These are phyloP conservation scores for Melanaphis sacchari DNA, from an alignment of 1,140 invertebrate species.

Conservation along the genomic window DNA sequence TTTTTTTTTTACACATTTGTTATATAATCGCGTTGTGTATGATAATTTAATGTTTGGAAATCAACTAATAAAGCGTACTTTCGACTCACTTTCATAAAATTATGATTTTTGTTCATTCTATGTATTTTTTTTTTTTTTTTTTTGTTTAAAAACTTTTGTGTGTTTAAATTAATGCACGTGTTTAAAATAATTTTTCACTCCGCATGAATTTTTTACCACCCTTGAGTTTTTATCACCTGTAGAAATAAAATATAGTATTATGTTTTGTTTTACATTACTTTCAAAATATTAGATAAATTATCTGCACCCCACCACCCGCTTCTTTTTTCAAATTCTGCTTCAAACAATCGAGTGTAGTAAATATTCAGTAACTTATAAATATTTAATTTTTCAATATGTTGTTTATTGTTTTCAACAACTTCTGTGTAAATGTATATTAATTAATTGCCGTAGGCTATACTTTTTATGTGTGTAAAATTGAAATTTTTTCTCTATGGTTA, in stretches of 20 bases:
- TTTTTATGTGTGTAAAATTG: not conserved
- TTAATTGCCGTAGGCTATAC: not conserved
- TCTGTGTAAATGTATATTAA: not conserved
- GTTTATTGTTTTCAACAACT: not conserved
- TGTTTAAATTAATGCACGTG: conserved; percentile 19
- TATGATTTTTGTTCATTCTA: not conserved
- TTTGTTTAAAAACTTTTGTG: not conserved
- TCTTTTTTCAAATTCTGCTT: not conserved
- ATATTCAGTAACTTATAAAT: not conserved
- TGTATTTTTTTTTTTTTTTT: no score
- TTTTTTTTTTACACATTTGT: not conserved
- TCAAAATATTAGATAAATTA: not conserved
- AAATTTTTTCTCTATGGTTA: not conserved
- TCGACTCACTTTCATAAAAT: not conserved
- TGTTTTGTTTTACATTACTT: not conserved
- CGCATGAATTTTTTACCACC: not conserved
- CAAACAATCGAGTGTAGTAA: not conserved
- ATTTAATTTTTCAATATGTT: not conserved
- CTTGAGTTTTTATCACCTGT: not conserved
- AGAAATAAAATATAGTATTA: not conserved
- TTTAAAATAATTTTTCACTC: not conserved
- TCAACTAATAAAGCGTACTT: conserved; percentile 9
- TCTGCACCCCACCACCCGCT: not conserved
- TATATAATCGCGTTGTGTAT: not conserved
- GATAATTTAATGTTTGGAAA: not conserved